These are phyloP conservation scores for Spea multiplicata DNA, from an alignment of 2,113 vertebrate species.

Conservation along the genomic window DNA sequence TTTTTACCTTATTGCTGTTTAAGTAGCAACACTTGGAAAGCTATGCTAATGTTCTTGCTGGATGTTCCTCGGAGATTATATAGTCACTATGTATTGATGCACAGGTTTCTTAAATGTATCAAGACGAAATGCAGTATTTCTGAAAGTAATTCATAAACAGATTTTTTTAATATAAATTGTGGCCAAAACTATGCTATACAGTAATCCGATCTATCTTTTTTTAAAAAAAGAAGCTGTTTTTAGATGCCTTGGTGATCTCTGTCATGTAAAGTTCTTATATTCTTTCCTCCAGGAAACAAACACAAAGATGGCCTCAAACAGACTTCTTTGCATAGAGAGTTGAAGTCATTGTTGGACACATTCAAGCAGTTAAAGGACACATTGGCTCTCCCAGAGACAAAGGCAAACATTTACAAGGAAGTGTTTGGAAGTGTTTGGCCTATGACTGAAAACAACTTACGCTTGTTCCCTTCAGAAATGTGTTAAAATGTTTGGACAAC, in stretches of 20 bases:
- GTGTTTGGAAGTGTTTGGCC: conserved; percentile 64
- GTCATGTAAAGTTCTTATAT: conserved; percentile 63
- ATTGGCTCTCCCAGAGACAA: conserved; percentile 68
- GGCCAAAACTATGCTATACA: conserved; percentile 46
- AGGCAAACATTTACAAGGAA: conserved; percentile 70
- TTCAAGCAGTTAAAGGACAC: conserved; percentile 72
- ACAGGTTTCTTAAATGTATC: conserved; percentile 50
- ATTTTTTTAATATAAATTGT: conserved; percentile 59
- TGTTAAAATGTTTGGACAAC: neutral
- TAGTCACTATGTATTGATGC: conserved; percentile 53
- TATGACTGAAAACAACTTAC: conserved; percentile 1
- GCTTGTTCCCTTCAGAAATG: neutral
- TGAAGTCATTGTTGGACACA: conserved; percentile 62
- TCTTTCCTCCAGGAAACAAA: conserved; percentile 69
- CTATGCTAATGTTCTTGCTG: conserved; percentile 57
- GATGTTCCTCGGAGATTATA: conserved; percentile 49
- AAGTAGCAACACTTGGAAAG: conserved; percentile 55
- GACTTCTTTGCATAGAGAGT: conserved; percentile 70
- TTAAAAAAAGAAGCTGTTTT: conserved; percentile 46
- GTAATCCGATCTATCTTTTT: conserved; percentile 44
- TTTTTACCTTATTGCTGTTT: conserved; percentile 46
- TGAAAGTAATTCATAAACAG: conserved; percentile 57
- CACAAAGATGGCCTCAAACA: conserved; percentile 64
- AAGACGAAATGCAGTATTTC: conserved; percentile 51
- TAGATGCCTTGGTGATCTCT: conserved; percentile 51